Base-by-base conservation (phyloP, 2,113 vertebrate genomes). In the Empidonax alnorum region DNA sequence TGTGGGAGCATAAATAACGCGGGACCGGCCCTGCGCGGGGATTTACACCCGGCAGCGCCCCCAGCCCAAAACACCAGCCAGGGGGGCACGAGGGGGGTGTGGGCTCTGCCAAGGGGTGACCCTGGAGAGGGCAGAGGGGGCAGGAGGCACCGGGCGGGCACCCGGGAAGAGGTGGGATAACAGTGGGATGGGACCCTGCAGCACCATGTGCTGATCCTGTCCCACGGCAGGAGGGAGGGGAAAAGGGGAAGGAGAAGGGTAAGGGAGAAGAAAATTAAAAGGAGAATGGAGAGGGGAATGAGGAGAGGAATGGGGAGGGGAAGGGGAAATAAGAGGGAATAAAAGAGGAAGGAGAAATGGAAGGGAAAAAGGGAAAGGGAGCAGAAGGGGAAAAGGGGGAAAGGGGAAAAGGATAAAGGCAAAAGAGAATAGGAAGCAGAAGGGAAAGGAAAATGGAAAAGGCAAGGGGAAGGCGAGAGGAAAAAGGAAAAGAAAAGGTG, bases 1-100 rank as follows among this genome's bases (percentile, higher is more conserved):
- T 2, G 67, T 13, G 75, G 16, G 92, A 88, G 93, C 93, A 81
- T 95, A 94, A 97, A 97, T 96, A 93, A 95, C 6, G 0, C 67
- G 19, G 93, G 95, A 95, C 87, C 90, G 90, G 90, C 88, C 59
- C 84, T 14, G n/a, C 7, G 66, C 68, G 28, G 88, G 92, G 94
- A 93, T 92, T 95, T 96, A 82, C 80, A 47, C 75, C 22, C 12
- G 7, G 84, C 3, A 4, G 59, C 63, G 73, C 71, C 61, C 81
- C 7, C 17, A 95, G 66, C 53, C 75, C 95, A 47, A 20, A 81
- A 58, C 75, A 49, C 47, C 84, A 82, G 39, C 76, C 3, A 39
- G 66, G 73, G 35, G 22, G 37, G 30, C 10, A 3, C 6, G 1
- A 7, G 27, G 52, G 56, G 41, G 65, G 31, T 5, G 6, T 23